Percentiles rank a stretch among this genome's conserved stretches.
phyloP scores from a whole-genome alignment of 2,888 invertebrate genomes.

The Drosophila anomalata region DNA sequence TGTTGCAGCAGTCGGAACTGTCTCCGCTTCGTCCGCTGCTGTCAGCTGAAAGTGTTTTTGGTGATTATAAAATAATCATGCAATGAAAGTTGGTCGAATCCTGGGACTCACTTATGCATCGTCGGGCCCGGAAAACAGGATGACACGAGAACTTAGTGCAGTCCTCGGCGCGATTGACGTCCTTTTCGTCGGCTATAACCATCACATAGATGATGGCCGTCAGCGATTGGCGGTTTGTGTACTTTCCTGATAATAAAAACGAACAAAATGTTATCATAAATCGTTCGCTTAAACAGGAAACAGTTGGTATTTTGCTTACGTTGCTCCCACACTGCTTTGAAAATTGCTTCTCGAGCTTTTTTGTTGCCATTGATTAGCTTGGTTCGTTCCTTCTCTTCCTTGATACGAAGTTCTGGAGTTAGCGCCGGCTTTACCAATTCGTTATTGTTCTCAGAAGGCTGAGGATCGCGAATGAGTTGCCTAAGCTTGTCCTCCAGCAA shows the following conservation, averaged over 20 bases:
- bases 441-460: neutral
- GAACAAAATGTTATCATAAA: neutral
- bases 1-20: conserved; percentile 78
- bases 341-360: conserved; percentile 54
- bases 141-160: conserved; percentile 70
- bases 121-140: conserved; percentile 80
- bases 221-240: conserved; percentile 75
- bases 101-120: conserved; percentile 75
- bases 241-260: conserved; percentile 72
- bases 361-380: conserved; percentile 22
- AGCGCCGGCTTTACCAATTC: neutral
- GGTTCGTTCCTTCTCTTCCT: neutral
- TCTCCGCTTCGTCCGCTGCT: conserved; percentile 37
- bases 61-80: neutral
- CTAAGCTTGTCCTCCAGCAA: conserved; percentile 61
- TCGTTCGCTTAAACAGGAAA: neutral
- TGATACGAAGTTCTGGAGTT: too few species aligned
- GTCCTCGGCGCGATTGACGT: conserved; percentile 43
- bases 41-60: conserved; percentile 25
- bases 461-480: conserved; percentile 65
- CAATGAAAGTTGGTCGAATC: too few species aligned
- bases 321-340: conserved; percentile 77
- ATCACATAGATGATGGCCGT: conserved; percentile 80
- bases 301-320: conserved; percentile 60
- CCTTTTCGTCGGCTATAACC: conserved; percentile 60